phyloP scores from a whole-genome alignment of 2,888 invertebrate genomes.

The Raillietiella orientalis region DNA sequence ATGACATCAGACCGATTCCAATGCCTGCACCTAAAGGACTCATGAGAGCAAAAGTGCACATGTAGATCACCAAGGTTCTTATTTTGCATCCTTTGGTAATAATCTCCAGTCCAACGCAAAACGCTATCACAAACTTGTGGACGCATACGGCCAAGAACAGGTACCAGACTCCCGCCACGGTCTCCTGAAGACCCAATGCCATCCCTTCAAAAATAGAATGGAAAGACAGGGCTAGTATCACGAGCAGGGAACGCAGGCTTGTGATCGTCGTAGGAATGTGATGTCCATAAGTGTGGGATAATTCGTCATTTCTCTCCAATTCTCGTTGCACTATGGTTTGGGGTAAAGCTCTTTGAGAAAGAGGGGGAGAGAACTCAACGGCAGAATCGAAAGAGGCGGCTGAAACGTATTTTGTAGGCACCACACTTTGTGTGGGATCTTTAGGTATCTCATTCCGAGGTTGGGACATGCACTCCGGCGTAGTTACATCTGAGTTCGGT shows the following conservation, averaged over 20 bases:
- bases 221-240: slow-evolving; percentile 47
- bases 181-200: slow-evolving; percentile 39
- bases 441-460: too few species aligned
- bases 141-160: slow-evolving; percentile 53
- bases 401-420: background rate
- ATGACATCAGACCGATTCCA: slow-evolving; percentile 15
- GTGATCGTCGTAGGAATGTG: too few species aligned
- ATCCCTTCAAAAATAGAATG: slow-evolving; percentile 62
- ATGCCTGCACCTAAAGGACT: slow-evolving; percentile 12
- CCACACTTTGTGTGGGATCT: background rate
- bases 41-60: slow-evolving; percentile 8
- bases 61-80: slow-evolving; percentile 5
- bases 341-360: background rate
- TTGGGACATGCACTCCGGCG: too few species aligned
- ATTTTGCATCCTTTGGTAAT: slow-evolving; percentile 22
- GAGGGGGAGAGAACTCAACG: too few species aligned
- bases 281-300: background rate
- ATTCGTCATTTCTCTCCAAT: too few species aligned
- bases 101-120: slow-evolving; percentile 55
- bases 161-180: slow-evolving; percentile 33
- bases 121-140: slow-evolving; percentile 56
- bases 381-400: too few species aligned
- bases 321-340: too few species aligned
- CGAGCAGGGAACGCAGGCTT: slow-evolving; percentile 32
- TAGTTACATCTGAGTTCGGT: too few species aligned